Conservation (phyloP, 2,888 invertebrate species). For the Thysanoteuthis rhombus region DNA sequence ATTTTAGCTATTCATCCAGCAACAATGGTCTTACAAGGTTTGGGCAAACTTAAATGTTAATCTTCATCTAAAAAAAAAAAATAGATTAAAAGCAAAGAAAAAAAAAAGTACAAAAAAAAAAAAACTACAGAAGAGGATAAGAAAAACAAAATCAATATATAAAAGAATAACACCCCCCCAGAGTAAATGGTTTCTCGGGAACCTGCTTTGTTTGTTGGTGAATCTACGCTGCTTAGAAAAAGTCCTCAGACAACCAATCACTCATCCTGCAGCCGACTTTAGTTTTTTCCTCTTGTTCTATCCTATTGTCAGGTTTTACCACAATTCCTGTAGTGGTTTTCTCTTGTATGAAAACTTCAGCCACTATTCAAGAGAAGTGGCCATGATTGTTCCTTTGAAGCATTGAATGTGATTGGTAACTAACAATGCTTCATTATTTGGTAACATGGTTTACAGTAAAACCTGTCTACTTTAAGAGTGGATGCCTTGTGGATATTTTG, state of each 20-base stretch:
- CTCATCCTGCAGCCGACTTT: neutral
- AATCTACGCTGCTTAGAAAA: neutral
- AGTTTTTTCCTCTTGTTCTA: neutral
- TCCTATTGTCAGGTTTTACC: neutral
- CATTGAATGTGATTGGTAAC: neutral
- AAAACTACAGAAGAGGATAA: neutral
- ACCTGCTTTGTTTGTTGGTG: constrained; percentile 12
- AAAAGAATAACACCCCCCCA: neutral
- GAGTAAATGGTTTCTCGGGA: neutral
- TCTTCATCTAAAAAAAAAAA: neutral
- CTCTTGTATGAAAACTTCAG: neutral
- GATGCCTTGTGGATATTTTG: neutral
- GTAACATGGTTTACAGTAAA: neutral
- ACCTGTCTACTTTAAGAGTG: neutral
- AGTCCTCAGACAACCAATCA: neutral
- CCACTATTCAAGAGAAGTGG: neutral
- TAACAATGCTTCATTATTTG: neutral
- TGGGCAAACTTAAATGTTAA: neutral
- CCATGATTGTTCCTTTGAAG: neutral
- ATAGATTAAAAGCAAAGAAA: neutral
- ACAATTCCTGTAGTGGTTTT: neutral
- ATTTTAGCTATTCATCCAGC: neutral
- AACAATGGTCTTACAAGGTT: neutral
- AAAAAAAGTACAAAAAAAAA: neutral
- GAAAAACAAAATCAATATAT: neutral